Percentiles rank a stretch among this genome's conserved stretches.
Evolutionary conservation across 2,113 vertebrate species (phyloP).

Genomic region (Brienomyrus longianalis): DNA sequence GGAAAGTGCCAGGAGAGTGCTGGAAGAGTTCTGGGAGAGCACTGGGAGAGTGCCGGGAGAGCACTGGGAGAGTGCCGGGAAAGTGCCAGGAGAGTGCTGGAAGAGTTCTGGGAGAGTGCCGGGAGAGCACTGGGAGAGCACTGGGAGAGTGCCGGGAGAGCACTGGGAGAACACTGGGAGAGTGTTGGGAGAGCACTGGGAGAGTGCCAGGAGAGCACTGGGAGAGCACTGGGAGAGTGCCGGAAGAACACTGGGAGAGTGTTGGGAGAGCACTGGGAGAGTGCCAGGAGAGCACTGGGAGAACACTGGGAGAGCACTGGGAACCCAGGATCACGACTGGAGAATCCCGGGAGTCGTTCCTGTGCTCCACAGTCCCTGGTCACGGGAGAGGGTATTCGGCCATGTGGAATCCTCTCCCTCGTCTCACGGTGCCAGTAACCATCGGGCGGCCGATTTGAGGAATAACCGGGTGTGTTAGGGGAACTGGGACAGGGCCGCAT

Average conservation of each 20-base stretch:
- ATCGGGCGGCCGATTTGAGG: neutral
- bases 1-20: too few species aligned
- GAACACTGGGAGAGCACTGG: neutral
- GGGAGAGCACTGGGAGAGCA: too few species aligned
- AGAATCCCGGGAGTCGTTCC: neutral
- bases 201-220: too few species aligned
- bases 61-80: too few species aligned
- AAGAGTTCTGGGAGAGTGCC: too few species aligned
- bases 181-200: neutral
- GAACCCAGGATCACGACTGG: neutral
- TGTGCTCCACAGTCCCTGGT: neutral
- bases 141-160: too few species aligned
- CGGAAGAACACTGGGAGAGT: neutral
- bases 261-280: too few species aligned
- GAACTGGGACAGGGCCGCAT: neutral
- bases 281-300: neutral
- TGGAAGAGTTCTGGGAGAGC: too few species aligned
- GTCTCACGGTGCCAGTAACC: neutral
- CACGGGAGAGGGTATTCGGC: neutral
- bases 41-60: too few species aligned
- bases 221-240: too few species aligned
- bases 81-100: accelerated
- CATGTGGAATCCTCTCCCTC: neutral
- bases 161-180: too few species aligned
- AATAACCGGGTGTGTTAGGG: neutral